These are phyloP conservation scores for Pseudolycoriella hygida DNA, from an alignment of 2,888 invertebrate genomes.

Conservation along the genomic window DNA sequence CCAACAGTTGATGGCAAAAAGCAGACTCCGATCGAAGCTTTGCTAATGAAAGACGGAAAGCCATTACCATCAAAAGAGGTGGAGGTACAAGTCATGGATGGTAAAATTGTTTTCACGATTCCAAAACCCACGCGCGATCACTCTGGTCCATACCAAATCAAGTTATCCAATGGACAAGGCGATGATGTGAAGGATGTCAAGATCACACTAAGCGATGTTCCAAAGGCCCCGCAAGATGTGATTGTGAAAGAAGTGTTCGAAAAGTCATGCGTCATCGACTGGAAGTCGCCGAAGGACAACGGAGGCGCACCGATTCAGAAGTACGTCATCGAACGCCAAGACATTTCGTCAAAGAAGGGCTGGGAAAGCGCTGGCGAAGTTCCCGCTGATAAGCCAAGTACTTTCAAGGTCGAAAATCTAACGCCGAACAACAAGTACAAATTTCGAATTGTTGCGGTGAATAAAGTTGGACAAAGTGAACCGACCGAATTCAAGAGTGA, in stretches of 20 bases:
- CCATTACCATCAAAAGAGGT: conserved; percentile 73
- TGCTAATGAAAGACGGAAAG: conserved; percentile 81
- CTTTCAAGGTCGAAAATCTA: conserved; percentile 65
- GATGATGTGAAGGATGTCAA: conserved; percentile 86
- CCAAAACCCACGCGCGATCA: conserved; percentile 82
- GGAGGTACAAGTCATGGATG: conserved; percentile 76
- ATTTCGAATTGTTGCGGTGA: conserved; percentile 79
- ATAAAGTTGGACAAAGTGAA: conserved; percentile 80
- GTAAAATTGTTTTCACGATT: conserved; percentile 76
- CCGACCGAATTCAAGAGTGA: conserved; percentile 80
- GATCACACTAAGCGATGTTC: conserved; percentile 75
- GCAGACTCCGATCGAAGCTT: conserved; percentile 76
- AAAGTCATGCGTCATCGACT: conserved; percentile 84
- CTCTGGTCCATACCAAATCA: conserved; percentile 78
- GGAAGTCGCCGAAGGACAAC: conserved; percentile 88
- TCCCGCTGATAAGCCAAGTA: conserved; percentile 48
- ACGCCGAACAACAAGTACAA: conserved; percentile 87
- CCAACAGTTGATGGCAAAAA: conserved; percentile 67
- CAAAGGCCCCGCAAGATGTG: conserved; percentile 81
- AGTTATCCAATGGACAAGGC: conserved; percentile 87
- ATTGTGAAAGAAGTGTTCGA: conserved; percentile 78
- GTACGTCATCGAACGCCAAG: conserved; percentile 82
- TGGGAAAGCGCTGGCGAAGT: conserved; percentile 85
- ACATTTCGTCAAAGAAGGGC: conserved; percentile 72
- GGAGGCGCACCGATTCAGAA: conserved; percentile 80